phyloP scores from a whole-genome alignment of 2,113 vertebrate species.

The Mugil cephalus region DNA sequence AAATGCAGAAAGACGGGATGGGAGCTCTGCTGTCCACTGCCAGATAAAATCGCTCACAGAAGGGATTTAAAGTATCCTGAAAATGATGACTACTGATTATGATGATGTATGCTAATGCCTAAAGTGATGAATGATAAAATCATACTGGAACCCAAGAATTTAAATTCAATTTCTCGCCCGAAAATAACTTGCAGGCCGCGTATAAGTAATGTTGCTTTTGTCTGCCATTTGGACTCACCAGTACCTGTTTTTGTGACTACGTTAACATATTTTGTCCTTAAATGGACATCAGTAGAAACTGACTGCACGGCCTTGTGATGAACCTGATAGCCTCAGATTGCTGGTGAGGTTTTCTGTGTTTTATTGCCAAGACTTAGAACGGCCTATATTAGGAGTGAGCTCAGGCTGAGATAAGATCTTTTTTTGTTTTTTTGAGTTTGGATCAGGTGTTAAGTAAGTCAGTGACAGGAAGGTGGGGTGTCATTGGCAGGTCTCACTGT shows the following conservation, averaged over 20 bases:
- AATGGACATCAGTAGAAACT: constrained; percentile 40
- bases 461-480: background rate
- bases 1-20: constrained; percentile 13
- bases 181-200: constrained; percentile 4
- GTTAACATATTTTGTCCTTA: constrained; percentile 56
- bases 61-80: constrained; percentile 16
- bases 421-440: constrained; percentile 27
- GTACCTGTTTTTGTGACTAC: background rate
- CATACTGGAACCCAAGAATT: constrained; percentile 11
- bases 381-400: constrained; percentile 63
- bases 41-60: constrained; percentile 22
- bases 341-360: constrained; percentile 18
- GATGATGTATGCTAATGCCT: background rate
- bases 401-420: constrained; percentile 46
- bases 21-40: constrained; percentile 5
- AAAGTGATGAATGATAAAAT: constrained; percentile 22
- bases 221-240: background rate
- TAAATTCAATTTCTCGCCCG: constrained; percentile 21
- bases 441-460: constrained; percentile 30
- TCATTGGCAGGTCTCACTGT: background rate
- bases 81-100: constrained; percentile 22
- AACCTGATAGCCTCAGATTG: constrained; percentile 32
- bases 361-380: constrained; percentile 16
- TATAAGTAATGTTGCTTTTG: background rate
- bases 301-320: constrained; percentile 10